phyloP scores from a whole-genome alignment of 2,888 invertebrate genomes.

The Yponomeuta plumbellus region DNA sequence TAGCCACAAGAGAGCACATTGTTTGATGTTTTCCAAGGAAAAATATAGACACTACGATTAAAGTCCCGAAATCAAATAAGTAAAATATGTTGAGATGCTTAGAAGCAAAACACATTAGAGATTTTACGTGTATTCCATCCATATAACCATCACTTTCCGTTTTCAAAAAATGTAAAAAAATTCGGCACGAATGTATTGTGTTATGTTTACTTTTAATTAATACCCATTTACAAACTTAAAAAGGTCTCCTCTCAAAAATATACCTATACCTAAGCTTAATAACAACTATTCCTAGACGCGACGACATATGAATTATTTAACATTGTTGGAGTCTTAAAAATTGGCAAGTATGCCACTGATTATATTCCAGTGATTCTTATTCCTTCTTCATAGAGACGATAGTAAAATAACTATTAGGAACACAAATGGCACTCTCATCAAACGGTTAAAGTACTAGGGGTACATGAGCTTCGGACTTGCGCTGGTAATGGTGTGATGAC shows the following conservation, averaged over 20 bases:
- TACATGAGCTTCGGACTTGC: background rate
- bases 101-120: too few relatives aligned
- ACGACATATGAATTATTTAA: background rate
- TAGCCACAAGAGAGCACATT: background rate
- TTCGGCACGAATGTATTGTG: too few relatives aligned
- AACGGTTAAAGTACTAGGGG: background rate
- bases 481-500: background rate
- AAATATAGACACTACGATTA: too few relatives aligned
- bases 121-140: too few relatives aligned
- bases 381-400: background rate
- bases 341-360: background rate
- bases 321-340: background rate
- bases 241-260: too few relatives aligned
- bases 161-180: too few relatives aligned
- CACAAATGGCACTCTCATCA: background rate
- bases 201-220: too few relatives aligned
- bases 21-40: too few relatives aligned
- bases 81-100: too few relatives aligned
- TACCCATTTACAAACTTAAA: too few relatives aligned
- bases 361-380: background rate
- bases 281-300: background rate
- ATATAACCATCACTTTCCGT: too few relatives aligned
- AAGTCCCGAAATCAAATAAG: too few relatives aligned
- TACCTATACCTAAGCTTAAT: background rate
- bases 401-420: background rate